Evolutionary conservation across 2,888 invertebrate genomes (phyloP).

Genomic region (Tetanocera ferruginea): DNA sequence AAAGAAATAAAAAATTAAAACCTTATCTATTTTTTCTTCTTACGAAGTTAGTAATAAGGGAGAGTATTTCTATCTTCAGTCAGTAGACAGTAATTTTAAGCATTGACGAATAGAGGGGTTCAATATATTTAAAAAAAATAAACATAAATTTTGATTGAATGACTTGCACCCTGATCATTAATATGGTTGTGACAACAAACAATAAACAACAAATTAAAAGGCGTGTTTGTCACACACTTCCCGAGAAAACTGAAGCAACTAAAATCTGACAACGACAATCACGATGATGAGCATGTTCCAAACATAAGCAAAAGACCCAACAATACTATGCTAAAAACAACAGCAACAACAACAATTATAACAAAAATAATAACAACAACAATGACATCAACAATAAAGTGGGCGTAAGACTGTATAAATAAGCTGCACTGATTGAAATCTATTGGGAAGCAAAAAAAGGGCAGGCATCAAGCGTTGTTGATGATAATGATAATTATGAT

Average conservation of each 20-base stretch:
- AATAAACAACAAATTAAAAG: neutral
- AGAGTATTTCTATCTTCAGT: no score
- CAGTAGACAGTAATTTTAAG: no score
- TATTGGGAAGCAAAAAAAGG: neutral
- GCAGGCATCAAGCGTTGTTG: neutral
- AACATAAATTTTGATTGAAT: neutral
- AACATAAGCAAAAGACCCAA: neutral
- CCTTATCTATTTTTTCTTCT: no score
- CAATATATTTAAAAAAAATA: neutral
- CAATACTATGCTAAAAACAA: neutral
- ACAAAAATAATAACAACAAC: conserved; percentile 4
- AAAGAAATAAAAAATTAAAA: no score
- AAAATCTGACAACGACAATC: conserved; percentile 14
- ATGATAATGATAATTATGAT: conserved; percentile 20
- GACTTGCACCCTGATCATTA: neutral
- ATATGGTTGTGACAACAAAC: no score
- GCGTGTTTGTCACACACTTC: conserved; percentile 25
- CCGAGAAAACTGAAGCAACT: conserved; percentile 26
- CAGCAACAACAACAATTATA: neutral
- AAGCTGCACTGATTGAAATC: conserved; percentile 25
- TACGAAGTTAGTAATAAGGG: no score
- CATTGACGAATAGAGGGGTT: neutral
- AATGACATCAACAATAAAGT: neutral
- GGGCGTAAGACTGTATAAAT: conserved; percentile 25
- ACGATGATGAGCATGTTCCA: conserved; percentile 17